A percentile compares a stretch with the other conserved stretches of the same genome.
phyloP scores from a whole-genome alignment of 2,888 invertebrate genomes.

The Slavum lentiscoides region DNA sequence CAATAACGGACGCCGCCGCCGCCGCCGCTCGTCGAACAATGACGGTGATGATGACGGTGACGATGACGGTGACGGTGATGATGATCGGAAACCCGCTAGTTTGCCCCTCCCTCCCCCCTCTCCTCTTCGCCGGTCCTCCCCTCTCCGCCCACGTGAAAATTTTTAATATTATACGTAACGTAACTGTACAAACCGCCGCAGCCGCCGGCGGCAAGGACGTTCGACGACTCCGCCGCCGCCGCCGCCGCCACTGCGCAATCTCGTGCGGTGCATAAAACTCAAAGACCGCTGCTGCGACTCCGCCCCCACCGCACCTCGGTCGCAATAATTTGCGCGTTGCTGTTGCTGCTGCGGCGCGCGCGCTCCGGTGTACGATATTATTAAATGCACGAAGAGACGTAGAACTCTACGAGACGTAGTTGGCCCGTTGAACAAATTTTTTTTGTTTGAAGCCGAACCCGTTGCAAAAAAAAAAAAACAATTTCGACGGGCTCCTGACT shows the following conservation, averaged over 20 bases:
- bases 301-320: neutral
- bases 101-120: neutral
- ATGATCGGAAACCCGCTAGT: conserved; percentile 40
- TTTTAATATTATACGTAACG: neutral
- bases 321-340: neutral
- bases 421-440: too few relatives aligned
- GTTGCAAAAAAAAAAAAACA: too few relatives aligned
- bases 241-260: neutral
- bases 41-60: too few relatives aligned
- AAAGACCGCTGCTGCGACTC: neutral
- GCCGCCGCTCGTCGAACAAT: neutral
- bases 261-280: neutral
- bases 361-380: too few relatives aligned
- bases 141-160: neutral
- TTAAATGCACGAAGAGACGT: too few relatives aligned
- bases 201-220: conserved; percentile 45
- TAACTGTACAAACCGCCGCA: conserved; percentile 29
- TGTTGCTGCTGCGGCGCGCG: too few relatives aligned
- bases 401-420: too few relatives aligned
- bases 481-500: too few relatives aligned
- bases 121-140: too few relatives aligned
- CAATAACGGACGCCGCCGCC: conserved; percentile 44
- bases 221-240: conserved; percentile 38
- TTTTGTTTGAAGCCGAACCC: too few relatives aligned
- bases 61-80: neutral